phyloP scores from a whole-genome alignment of 2,113 vertebrate species.

The Oreamnos americanus region DNA sequence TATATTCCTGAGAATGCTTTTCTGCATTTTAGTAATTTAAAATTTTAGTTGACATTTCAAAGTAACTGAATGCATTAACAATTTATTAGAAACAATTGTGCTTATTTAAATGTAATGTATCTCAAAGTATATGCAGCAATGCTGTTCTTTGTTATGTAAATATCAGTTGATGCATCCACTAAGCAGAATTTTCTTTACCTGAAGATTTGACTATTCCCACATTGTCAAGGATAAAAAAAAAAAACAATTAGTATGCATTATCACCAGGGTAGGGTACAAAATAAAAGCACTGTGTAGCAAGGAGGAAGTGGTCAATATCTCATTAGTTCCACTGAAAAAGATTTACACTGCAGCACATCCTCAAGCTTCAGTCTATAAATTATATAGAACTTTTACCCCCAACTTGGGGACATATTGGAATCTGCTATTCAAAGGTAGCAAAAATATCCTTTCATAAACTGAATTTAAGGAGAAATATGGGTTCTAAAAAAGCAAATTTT shows the following conservation, averaged over 20 bases:
- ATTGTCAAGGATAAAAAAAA: conserved; percentile 23
- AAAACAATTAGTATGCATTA: not conserved
- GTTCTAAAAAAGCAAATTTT: not conserved
- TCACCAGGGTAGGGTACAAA: not conserved
- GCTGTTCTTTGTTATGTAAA: not conserved
- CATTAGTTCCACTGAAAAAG: conserved; percentile 56
- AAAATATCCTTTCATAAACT: not conserved
- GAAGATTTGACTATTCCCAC: not conserved
- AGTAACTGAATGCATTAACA: not conserved
- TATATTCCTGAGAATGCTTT: not conserved
- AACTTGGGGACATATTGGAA: not conserved
- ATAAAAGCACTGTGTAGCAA: conserved; percentile 5
- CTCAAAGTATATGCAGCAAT: not conserved
- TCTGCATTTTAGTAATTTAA: conserved; percentile 5
- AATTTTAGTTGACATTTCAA: conserved; percentile 20
- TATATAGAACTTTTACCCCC: conserved; percentile 35
- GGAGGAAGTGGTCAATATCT: conserved; percentile 55
- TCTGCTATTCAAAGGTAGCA: not conserved
- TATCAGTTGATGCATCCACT: not conserved
- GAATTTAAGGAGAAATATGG: not conserved
- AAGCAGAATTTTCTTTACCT: not conserved
- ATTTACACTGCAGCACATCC: conserved; percentile 43
- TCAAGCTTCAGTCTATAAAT: conserved; percentile 49
- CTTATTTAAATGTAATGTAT: not conserved
- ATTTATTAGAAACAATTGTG: not conserved